A percentile compares a stretch with the other conserved stretches of the same genome.
These are phyloP conservation scores for Myotis daubentonii DNA, from an alignment of 2,797 vertebrate species.

Conservation along the genomic window DNA sequence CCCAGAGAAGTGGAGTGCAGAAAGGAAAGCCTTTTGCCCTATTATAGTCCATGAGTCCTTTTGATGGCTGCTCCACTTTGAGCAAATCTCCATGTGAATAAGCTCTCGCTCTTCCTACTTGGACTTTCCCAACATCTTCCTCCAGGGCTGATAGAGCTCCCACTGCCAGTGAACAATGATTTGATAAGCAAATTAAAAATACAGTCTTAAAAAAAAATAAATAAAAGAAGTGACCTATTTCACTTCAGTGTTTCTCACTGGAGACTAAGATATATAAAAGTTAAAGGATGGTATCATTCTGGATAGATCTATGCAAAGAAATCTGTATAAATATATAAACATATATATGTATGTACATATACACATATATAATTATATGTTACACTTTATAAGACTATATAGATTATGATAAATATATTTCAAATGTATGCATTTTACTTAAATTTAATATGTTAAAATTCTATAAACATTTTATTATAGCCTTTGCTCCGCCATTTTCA, in stretches of 20 bases:
- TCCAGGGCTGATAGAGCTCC: not conserved
- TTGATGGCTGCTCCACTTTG: not conserved
- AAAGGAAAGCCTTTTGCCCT: not conserved
- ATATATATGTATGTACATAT: no score
- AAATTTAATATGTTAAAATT: slow-evolving; percentile 43
- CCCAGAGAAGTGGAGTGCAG: not conserved
- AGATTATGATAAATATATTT: slow-evolving; percentile 19
- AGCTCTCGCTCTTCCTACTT: not conserved
- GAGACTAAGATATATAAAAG: slow-evolving; percentile 71
- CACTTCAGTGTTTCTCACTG: slow-evolving; percentile 68
- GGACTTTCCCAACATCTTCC: not conserved
- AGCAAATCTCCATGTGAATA: not conserved
- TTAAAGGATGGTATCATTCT: slow-evolving; percentile 32
- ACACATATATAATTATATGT: no score
- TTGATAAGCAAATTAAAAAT: slow-evolving; percentile 15
- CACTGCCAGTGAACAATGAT: not conserved
- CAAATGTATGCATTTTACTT: not conserved
- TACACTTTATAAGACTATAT: not conserved
- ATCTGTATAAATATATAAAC: not conserved
- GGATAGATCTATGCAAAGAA: slow-evolving; percentile 14
- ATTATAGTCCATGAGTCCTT: not conserved
- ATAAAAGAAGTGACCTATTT: slow-evolving; percentile 78
- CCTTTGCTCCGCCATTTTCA: slow-evolving; percentile 42
- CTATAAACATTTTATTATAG: slow-evolving; percentile 23
- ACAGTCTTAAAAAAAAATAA: not conserved